phyloP scores from a whole-genome alignment of 2,888 invertebrate genomes.

The Erpobdella octoculata region DNA sequence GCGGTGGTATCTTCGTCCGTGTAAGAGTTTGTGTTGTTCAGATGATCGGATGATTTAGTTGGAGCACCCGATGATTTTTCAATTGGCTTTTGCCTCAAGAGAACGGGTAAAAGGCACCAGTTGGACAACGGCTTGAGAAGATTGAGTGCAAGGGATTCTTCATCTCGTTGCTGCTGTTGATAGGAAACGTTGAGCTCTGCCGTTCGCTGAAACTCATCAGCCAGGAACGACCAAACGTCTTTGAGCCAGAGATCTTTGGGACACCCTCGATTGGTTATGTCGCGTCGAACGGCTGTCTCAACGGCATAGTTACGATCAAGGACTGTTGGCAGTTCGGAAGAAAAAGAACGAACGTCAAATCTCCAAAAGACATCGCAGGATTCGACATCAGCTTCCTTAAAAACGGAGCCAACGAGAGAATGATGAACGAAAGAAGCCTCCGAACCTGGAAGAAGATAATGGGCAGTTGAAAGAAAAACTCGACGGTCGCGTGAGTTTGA shows the following conservation, averaged over 20 bases:
- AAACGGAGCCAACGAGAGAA: constrained; percentile 32
- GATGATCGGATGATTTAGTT: constrained; percentile 1
- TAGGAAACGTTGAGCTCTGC: neutral
- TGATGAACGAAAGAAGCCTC: constrained; percentile 37
- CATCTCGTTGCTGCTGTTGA: constrained; percentile 16
- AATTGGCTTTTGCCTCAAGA: constrained; percentile 13
- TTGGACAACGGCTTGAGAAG: constrained; percentile 35
- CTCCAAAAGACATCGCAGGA: constrained; percentile 34
- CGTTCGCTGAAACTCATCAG: constrained; percentile 34
- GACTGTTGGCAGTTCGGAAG: constrained; percentile 34
- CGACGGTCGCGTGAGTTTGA: constrained; percentile 29
- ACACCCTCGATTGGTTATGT: neutral
- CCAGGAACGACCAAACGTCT: constrained; percentile 36
- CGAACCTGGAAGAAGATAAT: constrained; percentile 36
- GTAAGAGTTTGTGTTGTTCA: neutral
- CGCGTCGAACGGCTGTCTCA: constrained; percentile 7
- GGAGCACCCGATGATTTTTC: neutral
- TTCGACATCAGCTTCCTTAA: constrained; percentile 34
- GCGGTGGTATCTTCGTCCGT: neutral
- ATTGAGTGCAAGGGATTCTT: constrained; percentile 23
- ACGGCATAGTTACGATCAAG: constrained; percentile 26
- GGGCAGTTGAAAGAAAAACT: constrained; percentile 35
- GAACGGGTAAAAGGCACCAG: constrained; percentile 37
- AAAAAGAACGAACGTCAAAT: constrained; percentile 36
- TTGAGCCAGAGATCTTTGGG: constrained; percentile 36